phyloP scores from a whole-genome alignment of 2,113 vertebrate genomes.

The Psephotus haematonotus region DNA sequence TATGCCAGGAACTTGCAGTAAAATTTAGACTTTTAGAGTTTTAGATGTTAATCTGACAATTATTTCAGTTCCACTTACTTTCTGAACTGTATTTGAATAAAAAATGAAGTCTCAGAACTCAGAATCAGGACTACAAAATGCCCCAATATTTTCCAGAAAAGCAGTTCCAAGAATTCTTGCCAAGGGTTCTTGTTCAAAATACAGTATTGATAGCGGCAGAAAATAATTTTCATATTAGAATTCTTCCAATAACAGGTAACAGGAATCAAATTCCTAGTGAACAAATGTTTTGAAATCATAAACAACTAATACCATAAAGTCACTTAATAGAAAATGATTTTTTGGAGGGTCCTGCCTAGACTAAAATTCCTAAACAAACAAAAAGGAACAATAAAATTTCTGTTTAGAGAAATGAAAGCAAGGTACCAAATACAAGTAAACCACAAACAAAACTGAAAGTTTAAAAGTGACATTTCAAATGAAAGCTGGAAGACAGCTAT shows the following conservation, averaged over 20 bases:
- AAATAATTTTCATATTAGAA: background rate
- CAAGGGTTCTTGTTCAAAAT: background rate
- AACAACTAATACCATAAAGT: background rate
- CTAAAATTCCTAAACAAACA: background rate
- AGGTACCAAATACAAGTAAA: background rate
- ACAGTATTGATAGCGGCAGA: background rate
- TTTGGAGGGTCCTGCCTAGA: background rate
- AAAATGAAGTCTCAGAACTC: background rate
- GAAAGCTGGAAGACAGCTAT: background rate
- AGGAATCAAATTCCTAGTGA: background rate
- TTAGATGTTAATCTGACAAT: background rate
- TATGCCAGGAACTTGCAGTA: background rate
- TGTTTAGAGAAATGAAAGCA: background rate
- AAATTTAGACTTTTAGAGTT: background rate
- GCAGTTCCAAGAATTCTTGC: background rate
- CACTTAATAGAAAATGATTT: background rate
- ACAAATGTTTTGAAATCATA: background rate
- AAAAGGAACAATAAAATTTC: background rate
- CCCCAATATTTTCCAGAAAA: background rate
- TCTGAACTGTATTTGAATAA: background rate
- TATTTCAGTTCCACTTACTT: background rate
- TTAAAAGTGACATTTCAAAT: background rate
- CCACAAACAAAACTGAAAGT: background rate
- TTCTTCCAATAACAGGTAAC: background rate
- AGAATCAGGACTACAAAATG: conserved; percentile 11